phyloP scores from a whole-genome alignment of 23 tunicate genomes.

The Ascidia mentula region DNA sequence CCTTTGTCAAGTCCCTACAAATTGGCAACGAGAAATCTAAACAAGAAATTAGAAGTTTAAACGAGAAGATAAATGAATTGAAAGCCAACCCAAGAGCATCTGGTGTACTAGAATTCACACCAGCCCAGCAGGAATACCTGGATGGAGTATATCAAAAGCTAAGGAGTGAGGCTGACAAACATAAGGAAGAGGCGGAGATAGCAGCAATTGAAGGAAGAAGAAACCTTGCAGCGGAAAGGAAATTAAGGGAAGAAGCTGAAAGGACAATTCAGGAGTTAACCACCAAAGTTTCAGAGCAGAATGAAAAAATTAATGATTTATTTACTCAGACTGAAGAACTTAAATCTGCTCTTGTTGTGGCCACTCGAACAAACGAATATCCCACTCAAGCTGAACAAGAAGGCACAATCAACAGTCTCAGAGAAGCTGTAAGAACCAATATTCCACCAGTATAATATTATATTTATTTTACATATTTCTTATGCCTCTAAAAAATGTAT shows the following conservation, averaged over 20 bases:
- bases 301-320: background rate
- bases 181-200: slow-evolving; percentile 4
- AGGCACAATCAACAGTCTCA: slow-evolving; percentile 11
- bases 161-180: slow-evolving; percentile 5
- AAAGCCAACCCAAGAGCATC: background rate
- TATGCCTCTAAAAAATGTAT: no score
- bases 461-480: no score
- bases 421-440: slow-evolving; percentile 8
- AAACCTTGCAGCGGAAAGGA: background rate
- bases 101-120: background rate
- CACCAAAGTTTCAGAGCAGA: background rate
- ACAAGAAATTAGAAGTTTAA: background rate
- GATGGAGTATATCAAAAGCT: slow-evolving; percentile 9
- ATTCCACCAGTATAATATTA: no score
- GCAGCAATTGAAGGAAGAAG: background rate
- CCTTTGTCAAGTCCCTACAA: background rate
- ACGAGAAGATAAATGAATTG: background rate
- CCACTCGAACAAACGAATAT: background rate
- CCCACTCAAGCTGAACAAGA: slow-evolving; percentile 21
- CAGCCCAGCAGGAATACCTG: slow-evolving; percentile 12
- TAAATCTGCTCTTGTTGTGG: slow-evolving; percentile 28
- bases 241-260: background rate
- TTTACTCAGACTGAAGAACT: slow-evolving; percentile 14
- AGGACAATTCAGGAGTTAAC: background rate
- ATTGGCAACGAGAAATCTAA: background rate